A percentile compares a stretch with the other conserved stretches of the same genome.
phyloP scores from a whole-genome alignment of 2,888 invertebrate species.

The Chrysolina oricalcia region DNA sequence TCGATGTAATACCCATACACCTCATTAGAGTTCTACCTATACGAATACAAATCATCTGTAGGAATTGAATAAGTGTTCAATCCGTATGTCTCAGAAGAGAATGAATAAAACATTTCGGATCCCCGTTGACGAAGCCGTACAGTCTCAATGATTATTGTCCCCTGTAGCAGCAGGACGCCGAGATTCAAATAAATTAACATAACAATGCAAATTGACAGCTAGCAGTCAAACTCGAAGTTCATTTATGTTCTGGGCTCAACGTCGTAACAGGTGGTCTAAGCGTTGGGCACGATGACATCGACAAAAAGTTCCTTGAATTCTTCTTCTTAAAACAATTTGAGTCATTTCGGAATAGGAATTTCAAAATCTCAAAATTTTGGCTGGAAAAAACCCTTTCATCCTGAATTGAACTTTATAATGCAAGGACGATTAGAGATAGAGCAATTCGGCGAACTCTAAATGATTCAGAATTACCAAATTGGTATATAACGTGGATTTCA shows the following conservation, averaged over 20 bases:
- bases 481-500: no score
- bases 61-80: neutral
- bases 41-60: neutral
- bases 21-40: neutral
- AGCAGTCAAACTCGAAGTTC: neutral
- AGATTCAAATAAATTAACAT: conserved; percentile 14
- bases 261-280: conserved; percentile 32
- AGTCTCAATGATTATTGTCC: conserved; percentile 10
- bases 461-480: no score
- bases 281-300: conserved; percentile 8
- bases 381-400: no score
- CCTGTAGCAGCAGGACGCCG: neutral
- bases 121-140: neutral
- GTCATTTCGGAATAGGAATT: no score
- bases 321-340: neutral
- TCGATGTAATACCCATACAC: neutral
- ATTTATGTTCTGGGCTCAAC: conserved; percentile 16
- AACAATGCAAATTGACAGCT: conserved; percentile 21
- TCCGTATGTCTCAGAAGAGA: neutral
- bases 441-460: no score
- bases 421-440: no score
- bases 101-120: neutral
- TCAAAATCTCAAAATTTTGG: no score
- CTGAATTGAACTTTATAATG: no score
- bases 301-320: neutral